Base-by-base conservation (phyloP, 2,113 vertebrate genomes). In the Clarias batrachus region DNA sequence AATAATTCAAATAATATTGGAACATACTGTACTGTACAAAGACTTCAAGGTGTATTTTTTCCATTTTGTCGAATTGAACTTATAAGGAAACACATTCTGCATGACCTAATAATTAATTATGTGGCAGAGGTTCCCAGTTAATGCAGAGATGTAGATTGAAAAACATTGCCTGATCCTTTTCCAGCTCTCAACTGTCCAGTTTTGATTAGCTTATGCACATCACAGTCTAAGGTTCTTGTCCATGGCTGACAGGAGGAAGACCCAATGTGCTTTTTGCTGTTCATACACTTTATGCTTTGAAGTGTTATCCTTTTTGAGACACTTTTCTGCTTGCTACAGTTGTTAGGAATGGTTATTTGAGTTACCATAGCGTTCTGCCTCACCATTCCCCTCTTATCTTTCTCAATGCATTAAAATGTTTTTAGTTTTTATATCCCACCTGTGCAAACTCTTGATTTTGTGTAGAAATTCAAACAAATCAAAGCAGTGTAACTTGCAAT, bases 351-450 rank as follows among this genome's bases (percentile, higher is more conserved):
- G 9, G 19, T 41, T 11, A 41, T 21, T 73, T 41, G 33, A 23
- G 37, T 48, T 41, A 23, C 37, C 19, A 11, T 41, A 70, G 23
- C 48, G 2, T 52, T 25, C 2, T 74, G 37, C 13, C 10, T 48
- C 16, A 3, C 52, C 48, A 25, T 52, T 76, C 6, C 13, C 2
- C 5, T 56, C 25, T 56, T 52, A 57, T 54, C 16, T 33, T 57
- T 79, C 54, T 79, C n/a, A 78, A 19, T 79, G 21, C 54, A 59
- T 79, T 59, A 59, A 33, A 79, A 79, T 25, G 21, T 48, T 74
- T 71, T 17, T 17, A 41, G 10, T 23, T 76, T 52, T 70, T 19
- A 41, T 17, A 0, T 8, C 23, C 73, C 21, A 41, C 48, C 19
- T 73, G 21, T 52, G 19, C 48, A 48, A 23, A 52, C 11, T 25